Evolutionary conservation across 2,113 vertebrate species (phyloP).

Genomic region (Pogona vitticeps): DNA sequence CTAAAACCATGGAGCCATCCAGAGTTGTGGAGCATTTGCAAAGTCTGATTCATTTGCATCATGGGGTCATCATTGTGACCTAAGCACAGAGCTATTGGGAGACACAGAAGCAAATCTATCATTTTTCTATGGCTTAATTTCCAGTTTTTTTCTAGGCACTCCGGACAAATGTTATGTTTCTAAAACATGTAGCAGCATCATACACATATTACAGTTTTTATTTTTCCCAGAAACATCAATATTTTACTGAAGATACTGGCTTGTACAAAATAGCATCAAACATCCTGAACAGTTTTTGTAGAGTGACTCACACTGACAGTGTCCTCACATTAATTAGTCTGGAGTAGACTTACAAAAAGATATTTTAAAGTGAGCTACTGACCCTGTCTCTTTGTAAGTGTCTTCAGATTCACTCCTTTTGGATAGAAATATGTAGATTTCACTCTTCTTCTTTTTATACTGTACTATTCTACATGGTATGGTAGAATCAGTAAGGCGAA

Average conservation of each 20-base stretch:
- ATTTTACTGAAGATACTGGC: slow-evolving; percentile 34
- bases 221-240: slow-evolving; percentile 17
- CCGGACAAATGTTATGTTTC: slow-evolving; percentile 24
- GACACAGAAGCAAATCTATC: slow-evolving; percentile 50
- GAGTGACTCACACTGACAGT: not conserved
- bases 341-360: not conserved
- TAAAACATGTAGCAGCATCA: slow-evolving; percentile 2
- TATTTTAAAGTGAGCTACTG: not conserved
- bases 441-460: not conserved
- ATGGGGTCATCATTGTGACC: slow-evolving; percentile 58
- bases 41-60: slow-evolving; percentile 67
- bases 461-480: not conserved
- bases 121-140: slow-evolving; percentile 43
- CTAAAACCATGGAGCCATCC: too few relatives aligned
- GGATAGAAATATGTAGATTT: not conserved
- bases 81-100: slow-evolving; percentile 61
- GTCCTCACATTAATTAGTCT: slow-evolving; percentile 11
- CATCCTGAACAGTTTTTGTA: slow-evolving; percentile 1
- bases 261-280: not conserved
- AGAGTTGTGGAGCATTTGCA: slow-evolving; percentile 62
- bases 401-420: not conserved
- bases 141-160: slow-evolving; percentile 26
- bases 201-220: slow-evolving; percentile 37
- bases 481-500: not conserved
- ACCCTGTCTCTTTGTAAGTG: not conserved